Evolutionary conservation across 2,888 invertebrate genomes (phyloP).

Genomic region (Euphydryas editha): DNA sequence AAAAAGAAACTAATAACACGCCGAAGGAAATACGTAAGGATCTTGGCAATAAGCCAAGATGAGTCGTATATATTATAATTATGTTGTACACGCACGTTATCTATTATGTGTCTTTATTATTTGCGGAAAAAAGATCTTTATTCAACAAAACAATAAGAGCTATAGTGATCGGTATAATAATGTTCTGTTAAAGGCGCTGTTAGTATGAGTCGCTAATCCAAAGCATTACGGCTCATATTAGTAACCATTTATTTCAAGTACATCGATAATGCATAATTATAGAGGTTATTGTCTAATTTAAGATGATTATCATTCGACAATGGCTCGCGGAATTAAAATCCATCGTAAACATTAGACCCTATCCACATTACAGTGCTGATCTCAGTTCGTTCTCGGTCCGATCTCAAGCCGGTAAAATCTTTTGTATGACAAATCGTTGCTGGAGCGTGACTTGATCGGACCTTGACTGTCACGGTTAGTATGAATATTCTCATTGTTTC

Average conservation of each 20-base stretch:
- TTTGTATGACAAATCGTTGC: no score
- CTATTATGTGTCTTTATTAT: conserved; percentile 8
- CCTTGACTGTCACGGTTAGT: no score
- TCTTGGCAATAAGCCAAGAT: conserved; percentile 29
- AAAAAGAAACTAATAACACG: conserved; percentile 14
- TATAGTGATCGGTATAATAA: neutral
- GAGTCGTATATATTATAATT: conserved; percentile 26
- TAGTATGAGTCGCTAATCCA: neutral
- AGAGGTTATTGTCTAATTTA: conserved; percentile 49
- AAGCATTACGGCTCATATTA: conserved; percentile 15
- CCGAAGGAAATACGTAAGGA: conserved; percentile 25
- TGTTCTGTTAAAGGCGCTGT: neutral
- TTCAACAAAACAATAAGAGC: neutral
- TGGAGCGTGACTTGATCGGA: no score
- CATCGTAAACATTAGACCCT: conserved; percentile 15
- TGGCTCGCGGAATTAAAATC: conserved; percentile 44
- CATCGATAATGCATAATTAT: conserved; percentile 34
- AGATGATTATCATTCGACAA: conserved; percentile 50
- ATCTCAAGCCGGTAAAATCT: no score
- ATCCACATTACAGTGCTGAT: no score
- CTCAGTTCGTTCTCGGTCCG: no score
- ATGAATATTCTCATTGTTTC: no score
- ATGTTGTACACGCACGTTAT: conserved; percentile 21
- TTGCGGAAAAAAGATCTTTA: neutral
- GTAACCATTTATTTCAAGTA: neutral